Base-by-base conservation (phyloP, 2,797 vertebrate genomes). In the Falco columbarius region DNA sequence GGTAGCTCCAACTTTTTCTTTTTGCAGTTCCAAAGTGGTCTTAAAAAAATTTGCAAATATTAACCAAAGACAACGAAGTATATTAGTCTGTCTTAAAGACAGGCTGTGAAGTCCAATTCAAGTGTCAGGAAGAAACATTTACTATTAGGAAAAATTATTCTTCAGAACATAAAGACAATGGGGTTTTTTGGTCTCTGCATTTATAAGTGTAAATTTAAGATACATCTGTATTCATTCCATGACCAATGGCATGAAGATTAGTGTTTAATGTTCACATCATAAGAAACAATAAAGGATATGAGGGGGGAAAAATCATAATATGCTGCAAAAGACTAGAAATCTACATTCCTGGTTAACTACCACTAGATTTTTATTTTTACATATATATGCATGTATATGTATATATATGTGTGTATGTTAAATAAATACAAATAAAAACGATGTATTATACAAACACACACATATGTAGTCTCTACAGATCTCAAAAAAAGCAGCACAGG, bases 401-500 rank as follows among this genome's bases (percentile, higher is more conserved):
- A 32, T 11, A 17, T 14, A 6, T 8, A 36, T 36, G 3, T 16
- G 19, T 17, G 14, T 14, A 8, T 18, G 38, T 76, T 85, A 54
- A 62, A 87, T 40, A 68, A 68, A 91, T 32, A 77, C n/a, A 86
- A 67, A 81, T 54, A 65, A 86, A 94, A 89, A 84, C 34, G 83
- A 90, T 68, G 61, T 79, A 71, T 70, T 89, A 72, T 54, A 86
- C 3, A 4, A 91, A 94, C 93, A 91, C 44, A 22, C 2, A 36
- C 59, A 79, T 40, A 83, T 29, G 76, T 72, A 89, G 18, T 86
- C 36, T 72, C 77, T 70, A 61, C 73, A 77, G 86, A 93, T 91
- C 95, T 91, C 85, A 94, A 97, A 96, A 95, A 59, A 93, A 91
- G 94, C 91, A 93, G 79, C 80, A 70, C 38, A 82, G 91, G 82